phyloP scores from a whole-genome alignment of 2,888 invertebrate genomes.

The Nowickia ferox region DNA sequence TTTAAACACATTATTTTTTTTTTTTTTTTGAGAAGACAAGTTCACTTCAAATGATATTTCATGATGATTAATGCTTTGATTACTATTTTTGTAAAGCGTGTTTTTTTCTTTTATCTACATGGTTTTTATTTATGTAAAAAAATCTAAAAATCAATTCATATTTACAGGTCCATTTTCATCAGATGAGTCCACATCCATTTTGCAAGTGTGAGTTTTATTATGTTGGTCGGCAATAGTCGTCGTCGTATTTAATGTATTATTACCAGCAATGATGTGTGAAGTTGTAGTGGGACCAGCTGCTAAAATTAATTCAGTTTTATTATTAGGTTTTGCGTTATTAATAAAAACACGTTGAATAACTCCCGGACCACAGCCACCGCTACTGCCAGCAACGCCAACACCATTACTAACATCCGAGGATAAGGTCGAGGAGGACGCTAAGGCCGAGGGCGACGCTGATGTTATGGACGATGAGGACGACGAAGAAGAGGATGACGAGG shows the following conservation, averaged over 20 bases:
- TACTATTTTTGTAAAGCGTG: slow-evolving; percentile 5
- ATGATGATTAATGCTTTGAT: slow-evolving; percentile 39
- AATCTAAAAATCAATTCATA: slow-evolving; percentile 65
- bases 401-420: slow-evolving; percentile 72
- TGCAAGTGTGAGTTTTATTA: slow-evolving; percentile 68
- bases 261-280: slow-evolving; percentile 49
- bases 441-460: slow-evolving; percentile 73
- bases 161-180: slow-evolving; percentile 75
- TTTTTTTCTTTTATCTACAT: background rate
- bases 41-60: background rate
- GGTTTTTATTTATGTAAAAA: slow-evolving; percentile 23
- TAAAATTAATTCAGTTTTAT: slow-evolving; percentile 73
- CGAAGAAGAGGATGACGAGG: slow-evolving; percentile 69
- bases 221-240: slow-evolving; percentile 63
- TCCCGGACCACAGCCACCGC: slow-evolving; percentile 68
- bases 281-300: slow-evolving; percentile 62
- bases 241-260: slow-evolving; percentile 53
- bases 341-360: slow-evolving; percentile 76
- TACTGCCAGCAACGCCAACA: slow-evolving; percentile 52
- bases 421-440: slow-evolving; percentile 73
- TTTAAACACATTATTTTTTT: background rate
- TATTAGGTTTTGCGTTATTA: slow-evolving; percentile 75
- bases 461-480: slow-evolving; percentile 75
- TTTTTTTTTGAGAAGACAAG: background rate
- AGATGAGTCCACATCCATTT: slow-evolving; percentile 73